Conservation (phyloP, 1,140 invertebrate genomes). For the Dendroctonus valens region DNA sequence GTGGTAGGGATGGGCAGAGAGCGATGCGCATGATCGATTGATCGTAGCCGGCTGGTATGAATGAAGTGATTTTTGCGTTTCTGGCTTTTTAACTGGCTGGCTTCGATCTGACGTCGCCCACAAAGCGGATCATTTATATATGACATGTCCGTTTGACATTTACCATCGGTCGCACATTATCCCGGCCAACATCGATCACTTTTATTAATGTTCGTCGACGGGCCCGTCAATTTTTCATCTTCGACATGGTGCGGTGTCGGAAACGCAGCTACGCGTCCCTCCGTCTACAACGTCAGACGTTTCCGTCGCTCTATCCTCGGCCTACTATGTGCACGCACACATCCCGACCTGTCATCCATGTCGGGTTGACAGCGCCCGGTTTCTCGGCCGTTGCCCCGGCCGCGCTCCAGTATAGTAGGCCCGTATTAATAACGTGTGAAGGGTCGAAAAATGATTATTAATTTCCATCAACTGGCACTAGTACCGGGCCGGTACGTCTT, state of each 20-base stretch:
- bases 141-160: slow-evolving; percentile 12
- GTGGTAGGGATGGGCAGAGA: too few species aligned
- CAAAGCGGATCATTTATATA: slow-evolving; percentile 9
- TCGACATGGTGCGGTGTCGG: slow-evolving; percentile 22
- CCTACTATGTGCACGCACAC: not conserved
- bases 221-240: slow-evolving; percentile 22
- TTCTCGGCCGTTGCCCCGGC: not conserved
- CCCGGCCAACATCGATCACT: slow-evolving; percentile 15
- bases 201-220: slow-evolving; percentile 25
- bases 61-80: too few species aligned
- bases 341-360: too few species aligned
- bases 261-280: slow-evolving; percentile 12
- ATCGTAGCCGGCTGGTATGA: too few species aligned
- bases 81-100: too few species aligned
- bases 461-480: slow-evolving; percentile 11
- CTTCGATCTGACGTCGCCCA: too few species aligned
- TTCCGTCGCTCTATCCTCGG: slow-evolving; percentile 12
- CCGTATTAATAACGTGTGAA: slow-evolving; percentile 14
- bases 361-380: not conserved
- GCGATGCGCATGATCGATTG: too few species aligned
- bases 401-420: not conserved
- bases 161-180: slow-evolving; percentile 10
- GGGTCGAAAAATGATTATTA: slow-evolving; percentile 19
- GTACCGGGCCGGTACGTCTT: slow-evolving; percentile 9
- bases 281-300: slow-evolving; percentile 12